phyloP scores from a whole-genome alignment of 2,888 invertebrate species.

The Incurvaria masculella region DNA sequence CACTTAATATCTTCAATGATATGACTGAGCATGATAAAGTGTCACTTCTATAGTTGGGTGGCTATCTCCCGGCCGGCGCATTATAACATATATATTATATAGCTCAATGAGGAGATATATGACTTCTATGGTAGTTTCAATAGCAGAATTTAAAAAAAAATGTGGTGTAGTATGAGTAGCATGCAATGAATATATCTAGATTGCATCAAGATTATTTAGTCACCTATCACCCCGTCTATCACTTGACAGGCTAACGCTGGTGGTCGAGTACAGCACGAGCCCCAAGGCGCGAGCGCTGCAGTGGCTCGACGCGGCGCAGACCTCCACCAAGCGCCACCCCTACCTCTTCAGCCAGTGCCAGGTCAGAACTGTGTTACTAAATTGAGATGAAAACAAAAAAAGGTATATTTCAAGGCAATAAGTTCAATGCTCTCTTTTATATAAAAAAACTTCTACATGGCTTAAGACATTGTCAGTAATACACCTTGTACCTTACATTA shows the following conservation, averaged over 20 bases:
- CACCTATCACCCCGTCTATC: constrained; percentile 14
- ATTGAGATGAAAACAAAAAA: neutral
- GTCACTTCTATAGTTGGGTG: neutral
- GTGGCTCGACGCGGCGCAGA: constrained; percentile 86
- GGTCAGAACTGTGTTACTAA: constrained; percentile 31
- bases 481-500: constrained; percentile 3
- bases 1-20: neutral
- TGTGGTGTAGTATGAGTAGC: neutral
- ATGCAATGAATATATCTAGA: constrained; percentile 1
- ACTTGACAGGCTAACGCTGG: constrained; percentile 49
- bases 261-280: constrained; percentile 73
- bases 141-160: neutral
- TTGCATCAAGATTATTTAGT: constrained; percentile 19
- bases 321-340: constrained; percentile 81
- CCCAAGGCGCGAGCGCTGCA: constrained; percentile 81
- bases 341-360: constrained; percentile 85
- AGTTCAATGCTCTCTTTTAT: constrained; percentile 2
- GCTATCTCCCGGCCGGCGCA: neutral
- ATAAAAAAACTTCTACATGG: no score
- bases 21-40: neutral
- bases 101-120: neutral
- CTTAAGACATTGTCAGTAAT: no score
- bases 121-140: neutral
- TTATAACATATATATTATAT: neutral
- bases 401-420: no score